These are phyloP conservation scores for Anolis carolinensis DNA, from an alignment of 2,113 vertebrate species.

Conservation along the genomic window DNA sequence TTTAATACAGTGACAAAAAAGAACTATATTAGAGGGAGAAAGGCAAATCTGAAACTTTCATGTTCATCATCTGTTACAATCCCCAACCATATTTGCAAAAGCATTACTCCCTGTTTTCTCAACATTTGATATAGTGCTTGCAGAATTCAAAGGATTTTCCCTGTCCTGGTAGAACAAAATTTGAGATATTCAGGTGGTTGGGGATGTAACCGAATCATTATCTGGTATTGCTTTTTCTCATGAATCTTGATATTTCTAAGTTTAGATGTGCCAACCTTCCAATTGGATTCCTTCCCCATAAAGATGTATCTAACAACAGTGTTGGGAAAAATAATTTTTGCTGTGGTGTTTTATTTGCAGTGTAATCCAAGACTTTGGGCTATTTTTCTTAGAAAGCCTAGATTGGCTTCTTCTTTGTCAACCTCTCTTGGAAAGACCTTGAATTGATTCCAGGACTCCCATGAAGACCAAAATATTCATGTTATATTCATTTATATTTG, in stretches of 20 bases:
- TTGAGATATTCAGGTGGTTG: not conserved
- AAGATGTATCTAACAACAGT: not conserved
- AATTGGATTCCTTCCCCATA: not conserved
- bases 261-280: not conserved
- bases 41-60: not conserved
- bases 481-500: no score
- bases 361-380: no score
- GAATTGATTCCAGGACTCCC: no score
- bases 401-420: no score
- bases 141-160: not conserved
- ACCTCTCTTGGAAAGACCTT: no score
- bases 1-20: slow-evolving; percentile 11
- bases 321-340: not conserved
- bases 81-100: not conserved
- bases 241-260: not conserved
- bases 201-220: not conserved
- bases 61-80: not conserved
- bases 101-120: not conserved
- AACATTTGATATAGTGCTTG: not conserved
- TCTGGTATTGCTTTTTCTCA: not conserved
- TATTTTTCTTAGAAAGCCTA: no score
- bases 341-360: no score
- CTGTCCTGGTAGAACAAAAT: not conserved
- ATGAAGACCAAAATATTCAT: no score
- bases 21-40: not conserved